Base-by-base conservation (phyloP, 2,888 invertebrate species). In the Proisotoma minuta region DNA sequence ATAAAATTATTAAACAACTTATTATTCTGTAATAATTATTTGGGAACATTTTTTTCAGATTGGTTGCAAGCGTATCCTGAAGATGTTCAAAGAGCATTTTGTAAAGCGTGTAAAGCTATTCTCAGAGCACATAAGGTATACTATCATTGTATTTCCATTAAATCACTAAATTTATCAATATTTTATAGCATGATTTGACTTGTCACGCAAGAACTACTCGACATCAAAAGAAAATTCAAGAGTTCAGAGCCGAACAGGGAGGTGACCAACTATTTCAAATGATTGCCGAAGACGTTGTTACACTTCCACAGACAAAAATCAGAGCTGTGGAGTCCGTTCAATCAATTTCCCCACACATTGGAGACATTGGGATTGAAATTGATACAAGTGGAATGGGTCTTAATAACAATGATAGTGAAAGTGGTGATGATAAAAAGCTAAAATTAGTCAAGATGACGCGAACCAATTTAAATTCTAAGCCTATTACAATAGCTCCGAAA, bases 21-120 rank as follows among this genome's bases (percentile, higher is more conserved):
- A 8, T 47, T n/a, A 60, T 34, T n/a, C 24, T 47, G 43, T 15
- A 57, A 48, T 29, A 20, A 12, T 57, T 10, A 29, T 53, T n/a
- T n/a, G n/a, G n/a, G n/a, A n/a, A n/a, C n/a, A n/a, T 43, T 3
- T 58, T n/a, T 34, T 59, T 49, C 47, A 71, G 71, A 60, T 26
- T 71, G 71, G 71, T 40, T 71, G 2, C 59, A 60, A 34, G 65
- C 65, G 3, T 63, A 62, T 53, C 62, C 63, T 24, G 62, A 54
- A 23, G 67, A 71, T 28, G 40, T 23, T 15, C 57, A 66, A 8
- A 68, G 65, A 28, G 71, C 71, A 5, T 65, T 65, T 28, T 71
- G 71, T 47, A 62, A 65, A 58, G 57, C 65, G 34, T 71, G 71
- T 52, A 58, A 59, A 12, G 65, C 63, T 15, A 57, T 62, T 12